Conservation (phyloP, 2,797 vertebrate species). For the Mallotus villosus region DNA sequence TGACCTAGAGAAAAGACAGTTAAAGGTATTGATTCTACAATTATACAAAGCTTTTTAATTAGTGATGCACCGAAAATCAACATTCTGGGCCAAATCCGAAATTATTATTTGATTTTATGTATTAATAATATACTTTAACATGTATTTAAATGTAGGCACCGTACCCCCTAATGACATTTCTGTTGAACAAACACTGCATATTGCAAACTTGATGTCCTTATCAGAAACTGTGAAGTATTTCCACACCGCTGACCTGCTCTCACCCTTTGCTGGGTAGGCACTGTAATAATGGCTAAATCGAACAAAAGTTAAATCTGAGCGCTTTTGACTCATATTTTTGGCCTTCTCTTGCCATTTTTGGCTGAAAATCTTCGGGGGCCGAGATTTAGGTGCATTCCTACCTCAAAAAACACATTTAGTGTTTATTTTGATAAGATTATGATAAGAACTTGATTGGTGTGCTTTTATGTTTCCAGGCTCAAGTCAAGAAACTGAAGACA, state of each 20-base stretch:
- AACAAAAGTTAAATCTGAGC: too few species aligned
- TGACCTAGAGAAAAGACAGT: constrained; percentile 77
- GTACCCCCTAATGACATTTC: background rate
- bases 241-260: too few species aligned
- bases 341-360: too few species aligned
- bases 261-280: too few species aligned
- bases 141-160: background rate
- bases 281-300: too few species aligned
- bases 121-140: background rate
- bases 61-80: background rate
- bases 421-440: background rate
- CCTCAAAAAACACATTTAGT: too few species aligned
- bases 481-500: constrained; percentile 78
- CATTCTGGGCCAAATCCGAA: background rate
- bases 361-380: too few species aligned
- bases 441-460: background rate
- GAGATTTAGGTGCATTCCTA: too few species aligned
- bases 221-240: background rate
- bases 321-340: too few species aligned
- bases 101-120: background rate
- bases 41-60: background rate
- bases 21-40: constrained; percentile 68
- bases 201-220: background rate
- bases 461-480: constrained; percentile 61
- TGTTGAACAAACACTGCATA: background rate